A percentile compares a stretch with the other conserved stretches of the same genome.
Evolutionary conservation across 2,888 invertebrate genomes (phyloP).

Genomic region (Hofmannophila pseudospretella): DNA sequence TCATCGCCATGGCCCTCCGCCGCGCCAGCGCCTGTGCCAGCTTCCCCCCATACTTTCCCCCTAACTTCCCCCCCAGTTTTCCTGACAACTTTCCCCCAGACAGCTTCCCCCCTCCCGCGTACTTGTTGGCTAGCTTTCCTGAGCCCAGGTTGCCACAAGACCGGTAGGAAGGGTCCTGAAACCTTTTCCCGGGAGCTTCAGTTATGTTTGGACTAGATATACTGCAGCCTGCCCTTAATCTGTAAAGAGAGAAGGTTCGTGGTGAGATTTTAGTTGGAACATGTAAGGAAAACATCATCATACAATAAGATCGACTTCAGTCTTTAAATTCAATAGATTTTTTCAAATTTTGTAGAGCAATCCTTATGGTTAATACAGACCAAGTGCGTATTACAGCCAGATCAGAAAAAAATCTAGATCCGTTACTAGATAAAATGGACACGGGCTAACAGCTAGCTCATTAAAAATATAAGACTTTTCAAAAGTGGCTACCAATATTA

Average conservation of each 20-base stretch:
- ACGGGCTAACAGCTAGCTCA: too few species aligned
- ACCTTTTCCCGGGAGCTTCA: conserved; percentile 56
- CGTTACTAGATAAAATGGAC: too few species aligned
- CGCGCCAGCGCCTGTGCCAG: conserved; percentile 56
- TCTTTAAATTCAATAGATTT: too few species aligned
- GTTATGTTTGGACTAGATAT: conserved; percentile 63
- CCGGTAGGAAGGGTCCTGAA: conserved; percentile 59
- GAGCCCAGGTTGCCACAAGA: conserved; percentile 65
- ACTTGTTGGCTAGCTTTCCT: conserved; percentile 61
- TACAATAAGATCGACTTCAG: too few species aligned
- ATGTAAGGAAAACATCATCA: too few species aligned
- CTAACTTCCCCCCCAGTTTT: conserved; percentile 42
- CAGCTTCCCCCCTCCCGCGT: conserved; percentile 61
- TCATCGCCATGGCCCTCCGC: conserved; percentile 70
- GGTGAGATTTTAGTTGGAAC: too few species aligned
- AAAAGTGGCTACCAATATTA: too few species aligned
- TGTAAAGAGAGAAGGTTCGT: conserved; percentile 42
- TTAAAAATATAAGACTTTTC: too few species aligned
- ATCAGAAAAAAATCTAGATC: too few species aligned
- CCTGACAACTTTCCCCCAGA: conserved; percentile 53
- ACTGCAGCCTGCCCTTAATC: conserved; percentile 66
- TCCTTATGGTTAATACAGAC: too few species aligned
- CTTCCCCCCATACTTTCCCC: conserved; percentile 22
- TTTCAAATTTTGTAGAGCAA: too few species aligned
- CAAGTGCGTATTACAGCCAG: too few species aligned